Conservation (phyloP, 1,140 invertebrate species). For the Venustaconcha ellipsiformis region DNA sequence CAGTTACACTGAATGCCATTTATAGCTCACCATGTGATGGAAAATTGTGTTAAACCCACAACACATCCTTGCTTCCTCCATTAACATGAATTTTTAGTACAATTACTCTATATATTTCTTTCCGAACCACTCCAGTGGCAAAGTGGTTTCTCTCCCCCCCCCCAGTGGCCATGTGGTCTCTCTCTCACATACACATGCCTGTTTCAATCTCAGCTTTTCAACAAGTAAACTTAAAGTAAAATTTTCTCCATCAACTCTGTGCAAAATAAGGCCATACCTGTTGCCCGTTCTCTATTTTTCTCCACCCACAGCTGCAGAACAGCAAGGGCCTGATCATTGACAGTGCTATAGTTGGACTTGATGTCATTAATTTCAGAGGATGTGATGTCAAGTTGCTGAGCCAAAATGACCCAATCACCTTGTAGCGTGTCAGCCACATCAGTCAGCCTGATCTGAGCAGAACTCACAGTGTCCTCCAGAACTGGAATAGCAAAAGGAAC, state of each 20-base stretch:
- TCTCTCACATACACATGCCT: too few relatives aligned
- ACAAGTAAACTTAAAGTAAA: too few relatives aligned
- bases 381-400: slow-evolving; percentile 81
- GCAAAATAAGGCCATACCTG: slow-evolving; percentile 70
- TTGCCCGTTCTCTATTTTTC: slow-evolving; percentile 80
- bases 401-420: slow-evolving; percentile 92
- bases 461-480: slow-evolving; percentile 65
- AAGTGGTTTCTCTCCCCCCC: too few relatives aligned
- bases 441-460: slow-evolving; percentile 85
- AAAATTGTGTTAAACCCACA: too few relatives aligned
- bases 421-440: slow-evolving; percentile 93
- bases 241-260: neutral
- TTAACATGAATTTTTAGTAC: neutral
- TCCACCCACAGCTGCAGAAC: slow-evolving; percentile 92
- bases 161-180: too few relatives aligned
- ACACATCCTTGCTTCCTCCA: neutral
- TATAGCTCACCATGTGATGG: too few relatives aligned
- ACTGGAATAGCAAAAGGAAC: slow-evolving; percentile 38
- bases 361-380: slow-evolving; percentile 90
- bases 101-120: too few relatives aligned
- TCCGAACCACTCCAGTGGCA: too few relatives aligned
- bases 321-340: slow-evolving; percentile 89
- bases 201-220: too few relatives aligned
- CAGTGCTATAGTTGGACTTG: slow-evolving; percentile 86
- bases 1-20: too few relatives aligned